Evolutionary conservation across 2,113 vertebrate genomes (phyloP).

Genomic region (Brienomyrus brachyistius): DNA sequence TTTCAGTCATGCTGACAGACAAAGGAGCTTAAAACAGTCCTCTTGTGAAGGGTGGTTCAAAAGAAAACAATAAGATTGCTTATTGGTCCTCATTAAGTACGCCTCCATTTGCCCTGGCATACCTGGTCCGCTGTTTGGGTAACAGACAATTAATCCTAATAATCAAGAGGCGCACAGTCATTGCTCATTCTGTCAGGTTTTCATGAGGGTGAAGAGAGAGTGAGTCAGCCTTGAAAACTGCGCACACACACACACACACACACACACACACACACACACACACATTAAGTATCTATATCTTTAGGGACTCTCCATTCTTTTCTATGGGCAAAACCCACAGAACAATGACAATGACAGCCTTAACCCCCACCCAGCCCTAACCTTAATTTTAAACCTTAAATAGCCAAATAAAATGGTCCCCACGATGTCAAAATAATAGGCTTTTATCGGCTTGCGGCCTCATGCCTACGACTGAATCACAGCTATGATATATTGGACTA

Average conservation of each 20-base stretch:
- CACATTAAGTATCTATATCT: neutral
- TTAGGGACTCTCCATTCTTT: neutral
- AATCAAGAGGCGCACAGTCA: slow-evolving; percentile 77
- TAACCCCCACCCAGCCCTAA: neutral
- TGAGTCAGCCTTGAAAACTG: slow-evolving; percentile 65
- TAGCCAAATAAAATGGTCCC: neutral
- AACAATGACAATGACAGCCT: neutral
- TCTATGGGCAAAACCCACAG: neutral
- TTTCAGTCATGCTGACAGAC: slow-evolving; percentile 17
- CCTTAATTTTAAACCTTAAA: neutral
- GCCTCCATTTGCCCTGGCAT: slow-evolving; percentile 75
- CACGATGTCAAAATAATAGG: neutral
- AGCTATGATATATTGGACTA: too few species aligned
- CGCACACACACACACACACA: slow-evolving; percentile 17
- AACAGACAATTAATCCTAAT: slow-evolving; percentile 99
- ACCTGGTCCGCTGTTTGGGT: slow-evolving; percentile 82
- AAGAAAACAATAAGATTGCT: slow-evolving; percentile 69
- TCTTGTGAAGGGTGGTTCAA: slow-evolving; percentile 56
- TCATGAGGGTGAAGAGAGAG: slow-evolving; percentile 83
- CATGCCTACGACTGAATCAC: too few species aligned
- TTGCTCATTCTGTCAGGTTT: slow-evolving; percentile 98
- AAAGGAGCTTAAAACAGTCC: slow-evolving; percentile 29
- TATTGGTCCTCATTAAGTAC: slow-evolving; percentile 77
- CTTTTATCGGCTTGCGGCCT: neutral
- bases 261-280: neutral